phyloP scores from a whole-genome alignment of 2,888 invertebrate species.

The Buathra laborator region DNA sequence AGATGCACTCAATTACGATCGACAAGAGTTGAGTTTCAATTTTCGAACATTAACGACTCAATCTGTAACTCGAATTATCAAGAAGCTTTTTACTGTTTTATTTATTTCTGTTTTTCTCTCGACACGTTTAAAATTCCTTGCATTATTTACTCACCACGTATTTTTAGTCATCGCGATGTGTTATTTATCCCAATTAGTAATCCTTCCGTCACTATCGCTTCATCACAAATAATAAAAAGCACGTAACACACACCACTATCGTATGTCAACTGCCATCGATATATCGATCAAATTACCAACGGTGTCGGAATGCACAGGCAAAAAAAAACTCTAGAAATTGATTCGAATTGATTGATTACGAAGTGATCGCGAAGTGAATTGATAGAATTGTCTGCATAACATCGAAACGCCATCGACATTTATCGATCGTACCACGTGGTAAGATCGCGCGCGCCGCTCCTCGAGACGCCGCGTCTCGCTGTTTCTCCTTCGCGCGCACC shows the following conservation, averaged over 20 bases:
- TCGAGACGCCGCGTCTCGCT: neutral
- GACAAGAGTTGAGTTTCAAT: neutral
- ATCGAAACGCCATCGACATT: neutral
- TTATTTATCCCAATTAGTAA: neutral
- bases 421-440: neutral
- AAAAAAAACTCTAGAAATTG: too few species aligned
- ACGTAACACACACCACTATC: neutral
- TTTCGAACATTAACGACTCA: neutral
- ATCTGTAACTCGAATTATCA: neutral
- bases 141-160: conserved; percentile 30
- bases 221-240: neutral
- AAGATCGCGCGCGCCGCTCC: neutral
- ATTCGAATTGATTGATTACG: too few species aligned
- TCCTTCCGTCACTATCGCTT: neutral
- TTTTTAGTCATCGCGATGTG: conserved; percentile 23
- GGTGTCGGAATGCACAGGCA: too few species aligned
- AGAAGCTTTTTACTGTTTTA: neutral
- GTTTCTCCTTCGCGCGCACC: neutral
- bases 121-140: neutral
- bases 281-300: neutral
- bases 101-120: neutral
- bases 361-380: too few species aligned
- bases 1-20: conserved; percentile 6
- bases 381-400: neutral
- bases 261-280: neutral